phyloP scores from a whole-genome alignment of 53 echinoderm and acorn worm species.

The Pentamera pediparva region DNA sequence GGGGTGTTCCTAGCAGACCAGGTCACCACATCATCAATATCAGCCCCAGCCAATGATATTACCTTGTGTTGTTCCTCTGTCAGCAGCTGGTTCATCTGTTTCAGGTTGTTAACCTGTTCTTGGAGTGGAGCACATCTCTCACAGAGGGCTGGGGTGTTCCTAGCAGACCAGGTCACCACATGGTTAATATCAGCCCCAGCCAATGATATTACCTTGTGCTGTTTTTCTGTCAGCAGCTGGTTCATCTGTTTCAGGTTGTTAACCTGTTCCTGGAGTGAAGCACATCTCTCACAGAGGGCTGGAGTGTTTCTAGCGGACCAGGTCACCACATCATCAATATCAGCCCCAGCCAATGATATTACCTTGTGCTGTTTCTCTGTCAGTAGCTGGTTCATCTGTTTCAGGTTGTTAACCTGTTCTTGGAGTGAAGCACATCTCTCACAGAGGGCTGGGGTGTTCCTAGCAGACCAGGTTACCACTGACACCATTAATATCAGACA shows the following conservation, averaged over 20 bases:
- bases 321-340: no score
- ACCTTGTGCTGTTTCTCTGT: constrained; percentile 84
- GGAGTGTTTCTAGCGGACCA: constrained; percentile 75
- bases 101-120: constrained; percentile 77
- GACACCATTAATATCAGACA: no score
- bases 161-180: constrained; percentile 53
- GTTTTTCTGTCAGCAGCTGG: constrained; percentile 73
- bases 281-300: constrained; percentile 54
- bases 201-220: constrained; percentile 84
- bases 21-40: no score
- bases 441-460: constrained; percentile 69
- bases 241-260: constrained; percentile 90
- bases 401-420: constrained; percentile 77
- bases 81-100: constrained; percentile 86
- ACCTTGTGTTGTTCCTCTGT: constrained; percentile 83
- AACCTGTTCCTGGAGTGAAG: constrained; percentile 64
- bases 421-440: constrained; percentile 51
- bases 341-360: no score
- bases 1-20: constrained; percentile 75
- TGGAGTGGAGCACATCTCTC: constrained; percentile 50
- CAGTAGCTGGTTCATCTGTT: constrained; percentile 86
- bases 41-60: no score
- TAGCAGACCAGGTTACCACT: constrained; percentile 55
- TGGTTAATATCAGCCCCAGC: no score
- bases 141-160: constrained; percentile 69